A percentile compares a stretch with the other conserved stretches of the same genome.
Evolutionary conservation across 2,888 invertebrate genomes (phyloP).

Genomic region (Rhingia campestris): DNA sequence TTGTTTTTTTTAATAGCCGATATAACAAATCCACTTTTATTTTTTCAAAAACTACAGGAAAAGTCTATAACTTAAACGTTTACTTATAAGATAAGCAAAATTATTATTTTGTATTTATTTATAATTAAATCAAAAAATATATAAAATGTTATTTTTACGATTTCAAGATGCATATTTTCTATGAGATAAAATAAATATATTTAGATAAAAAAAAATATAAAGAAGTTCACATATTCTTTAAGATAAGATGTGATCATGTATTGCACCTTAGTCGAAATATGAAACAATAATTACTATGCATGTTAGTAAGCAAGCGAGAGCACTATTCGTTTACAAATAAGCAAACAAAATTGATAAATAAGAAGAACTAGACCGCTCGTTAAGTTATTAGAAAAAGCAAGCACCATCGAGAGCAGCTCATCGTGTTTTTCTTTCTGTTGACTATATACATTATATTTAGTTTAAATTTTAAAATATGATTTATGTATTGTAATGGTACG

Average conservation of each 20-base stretch:
- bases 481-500: too few relatives aligned
- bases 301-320: slow-evolving; percentile 59
- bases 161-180: slow-evolving; percentile 24
- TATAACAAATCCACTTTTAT: slow-evolving; percentile 55
- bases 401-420: slow-evolving; percentile 64
- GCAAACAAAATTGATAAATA: slow-evolving; percentile 19
- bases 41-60: slow-evolving; percentile 57
- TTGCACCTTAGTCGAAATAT: slow-evolving; percentile 58
- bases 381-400: slow-evolving; percentile 45
- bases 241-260: slow-evolving; percentile 35
- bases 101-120: slow-evolving; percentile 16
- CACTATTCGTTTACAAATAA: slow-evolving; percentile 35
- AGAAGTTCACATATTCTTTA: slow-evolving; percentile 43
- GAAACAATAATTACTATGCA: slow-evolving; percentile 17
- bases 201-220: slow-evolving; percentile 11
- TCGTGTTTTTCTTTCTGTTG: slow-evolving; percentile 33
- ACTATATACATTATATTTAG: slow-evolving; percentile 9
- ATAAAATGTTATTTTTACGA: slow-evolving; percentile 21
- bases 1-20: slow-evolving; percentile 25
- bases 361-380: slow-evolving; percentile 26
- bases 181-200: slow-evolving; percentile 52
- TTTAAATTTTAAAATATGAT: too few relatives aligned
- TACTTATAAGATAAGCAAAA: slow-evolving; percentile 28
- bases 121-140: slow-evolving; percentile 23
- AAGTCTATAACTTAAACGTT: slow-evolving; percentile 48